Evolutionary conservation across 2,797 vertebrate species (phyloP).

Genomic region (Sebastes nivosus): DNA sequence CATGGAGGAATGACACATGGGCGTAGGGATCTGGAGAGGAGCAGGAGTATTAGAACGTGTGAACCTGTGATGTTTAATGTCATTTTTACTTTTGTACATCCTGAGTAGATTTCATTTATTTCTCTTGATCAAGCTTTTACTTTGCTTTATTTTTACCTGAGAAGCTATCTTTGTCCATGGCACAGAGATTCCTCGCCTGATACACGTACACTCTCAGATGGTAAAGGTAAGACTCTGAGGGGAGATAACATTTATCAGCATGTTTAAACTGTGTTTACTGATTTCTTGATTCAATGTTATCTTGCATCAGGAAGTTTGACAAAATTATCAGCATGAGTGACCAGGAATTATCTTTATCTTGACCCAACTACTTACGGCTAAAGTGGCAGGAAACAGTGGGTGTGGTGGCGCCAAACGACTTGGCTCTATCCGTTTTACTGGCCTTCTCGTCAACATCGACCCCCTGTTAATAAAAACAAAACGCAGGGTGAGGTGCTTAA

Average conservation of each 20-base stretch:
- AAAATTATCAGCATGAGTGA: conserved; percentile 37
- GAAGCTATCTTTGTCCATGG: conserved; percentile 98
- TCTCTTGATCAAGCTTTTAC: background rate
- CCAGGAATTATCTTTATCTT: conserved; percentile 45
- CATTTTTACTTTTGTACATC: background rate
- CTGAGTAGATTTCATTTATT: background rate
- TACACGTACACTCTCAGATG: conserved; percentile 96
- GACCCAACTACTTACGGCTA: conserved; percentile 83
- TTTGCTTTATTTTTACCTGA: conserved; percentile 85
- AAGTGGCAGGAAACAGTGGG: conserved; percentile 95
- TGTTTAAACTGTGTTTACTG: background rate
- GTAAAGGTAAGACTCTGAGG: conserved; percentile 86
- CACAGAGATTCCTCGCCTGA: conserved; percentile 92
- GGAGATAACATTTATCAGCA: background rate
- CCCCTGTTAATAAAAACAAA: conserved; percentile 80
- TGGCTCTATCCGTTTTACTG: conserved; percentile 83
- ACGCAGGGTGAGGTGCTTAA: background rate
- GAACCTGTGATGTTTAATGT: background rate
- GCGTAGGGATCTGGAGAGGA: conserved; percentile 90
- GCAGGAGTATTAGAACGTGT: background rate
- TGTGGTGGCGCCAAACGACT: conserved; percentile 92
- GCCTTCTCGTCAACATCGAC: conserved; percentile 89
- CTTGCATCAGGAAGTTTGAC: conserved; percentile 28
- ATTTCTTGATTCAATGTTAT: conserved; percentile 13
- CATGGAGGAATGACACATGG: conserved; percentile 94